Evolutionary conservation across 2,113 vertebrate genomes (phyloP), one percentile per base, ranked within the genome.

Genomic region (Nycticryphes semicollaris): DNA sequence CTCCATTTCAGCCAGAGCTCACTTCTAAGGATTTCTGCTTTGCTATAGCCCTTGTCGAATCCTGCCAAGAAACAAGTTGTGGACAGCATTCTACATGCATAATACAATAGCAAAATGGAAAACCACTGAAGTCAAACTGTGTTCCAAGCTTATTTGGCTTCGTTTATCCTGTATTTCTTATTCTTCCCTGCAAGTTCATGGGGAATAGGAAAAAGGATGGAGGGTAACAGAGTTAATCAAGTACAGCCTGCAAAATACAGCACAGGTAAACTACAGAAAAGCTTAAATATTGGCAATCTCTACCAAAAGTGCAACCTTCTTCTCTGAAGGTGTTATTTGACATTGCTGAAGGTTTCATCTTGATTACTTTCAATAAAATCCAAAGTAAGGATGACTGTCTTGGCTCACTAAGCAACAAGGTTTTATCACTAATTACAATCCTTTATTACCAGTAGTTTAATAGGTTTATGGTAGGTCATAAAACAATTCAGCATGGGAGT

Each of bases 341-440:
- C 98, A 98, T 98, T 98, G 98, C 97, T 98, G 98, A 98, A 98
- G 98, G 98, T 98, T 98, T 97, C 79, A 59, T 97, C 97, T 97
- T 98, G 97, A 98, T 98, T 98, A 97, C 97, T 98, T 98, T 96
- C 98, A 97, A 98, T 98, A 98, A 98, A 98, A 98, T 93, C 63
- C 91, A 98, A 98, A 98, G 98, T 98, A 98, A 98, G 98, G 98
- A 98, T 98, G 98, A 97, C 98, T 98, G 98, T 98, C 97, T 97
- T 98, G 98, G 98, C 98, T 98, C 98, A 98, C 98, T 99, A 98
- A 99, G 98, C 98, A 98, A 98, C 98, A 98, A 98, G 98, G 98
- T 98, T 99, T 99, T 98, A 98, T 98, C 98, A 97, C 98, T 99
- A 99, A 99, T 99, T 98, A 98, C 98, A 98, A 98, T 98, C 98